Evolutionary conservation across 2,113 vertebrate genomes (phyloP).

Genomic region (Caranx ignobilis): DNA sequence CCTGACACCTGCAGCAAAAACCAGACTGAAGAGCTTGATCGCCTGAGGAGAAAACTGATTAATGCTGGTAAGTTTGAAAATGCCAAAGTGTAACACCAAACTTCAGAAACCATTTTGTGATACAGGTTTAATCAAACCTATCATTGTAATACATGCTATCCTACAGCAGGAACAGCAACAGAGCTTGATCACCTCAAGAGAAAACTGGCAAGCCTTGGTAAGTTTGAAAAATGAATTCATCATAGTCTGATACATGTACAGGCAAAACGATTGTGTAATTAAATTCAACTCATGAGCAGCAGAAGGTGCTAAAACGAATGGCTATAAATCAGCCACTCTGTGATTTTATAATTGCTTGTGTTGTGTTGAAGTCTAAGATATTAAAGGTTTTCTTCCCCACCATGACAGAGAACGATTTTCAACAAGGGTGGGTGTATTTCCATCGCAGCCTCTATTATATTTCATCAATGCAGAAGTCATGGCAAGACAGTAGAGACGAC

Average conservation of each 20-base stretch:
- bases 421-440: constrained; percentile 43
- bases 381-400: background rate
- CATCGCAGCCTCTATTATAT: constrained; percentile 38
- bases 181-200: too few species aligned
- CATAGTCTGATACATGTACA: too few species aligned
- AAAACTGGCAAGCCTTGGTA: too few species aligned
- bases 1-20: constrained; percentile 13
- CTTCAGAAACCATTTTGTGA: too few species aligned
- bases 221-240: too few species aligned
- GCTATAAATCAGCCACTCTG: background rate
- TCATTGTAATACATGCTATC: too few species aligned
- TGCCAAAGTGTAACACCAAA: too few species aligned
- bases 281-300: background rate
- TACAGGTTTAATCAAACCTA: too few species aligned
- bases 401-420: constrained; percentile 9
- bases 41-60: constrained; percentile 1
- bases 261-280: background rate
- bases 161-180: too few species aligned
- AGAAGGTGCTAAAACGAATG: background rate
- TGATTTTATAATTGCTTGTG: background rate
- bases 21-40: background rate
- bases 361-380: background rate
- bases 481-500: constrained; percentile 46
- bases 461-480: constrained; percentile 34
- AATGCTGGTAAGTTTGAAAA: constrained; percentile 23